A percentile compares a stretch with the other conserved stretches of the same genome.
Evolutionary conservation across 2,797 vertebrate species (phyloP).

Genomic region (Poeciliopsis infans): DNA sequence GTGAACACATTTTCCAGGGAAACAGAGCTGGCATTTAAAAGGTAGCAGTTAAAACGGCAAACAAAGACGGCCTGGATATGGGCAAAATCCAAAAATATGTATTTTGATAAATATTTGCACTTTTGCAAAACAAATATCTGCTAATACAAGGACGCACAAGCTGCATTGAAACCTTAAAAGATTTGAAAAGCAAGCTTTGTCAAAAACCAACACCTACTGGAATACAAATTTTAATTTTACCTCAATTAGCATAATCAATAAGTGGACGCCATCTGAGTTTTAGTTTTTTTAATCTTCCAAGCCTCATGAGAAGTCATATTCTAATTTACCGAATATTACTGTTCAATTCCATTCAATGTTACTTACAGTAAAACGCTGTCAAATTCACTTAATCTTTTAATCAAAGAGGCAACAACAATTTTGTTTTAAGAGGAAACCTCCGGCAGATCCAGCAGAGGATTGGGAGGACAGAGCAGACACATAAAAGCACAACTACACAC

Average conservation of each 20-base stretch:
- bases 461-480: neutral
- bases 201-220: neutral
- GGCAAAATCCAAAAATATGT: neutral
- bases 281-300: neutral
- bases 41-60: neutral
- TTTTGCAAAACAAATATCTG: neutral
- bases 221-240: neutral
- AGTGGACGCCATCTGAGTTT: neutral
- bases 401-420: neutral
- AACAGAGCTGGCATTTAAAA: neutral
- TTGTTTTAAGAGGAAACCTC: neutral
- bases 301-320: neutral
- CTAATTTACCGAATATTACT: neutral
- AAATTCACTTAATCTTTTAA: neutral
- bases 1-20: neutral
- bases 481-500: neutral
- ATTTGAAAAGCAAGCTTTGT: neutral
- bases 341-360: neutral
- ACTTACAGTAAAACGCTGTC: neutral
- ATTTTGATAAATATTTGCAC: neutral
- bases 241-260: neutral
- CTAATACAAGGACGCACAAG: neutral
- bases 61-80: neutral
- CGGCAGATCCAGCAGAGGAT: neutral
- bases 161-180: neutral